phyloP scores from a whole-genome alignment of 92 coral and sea anemone species.

The Siderastrea radians region DNA sequence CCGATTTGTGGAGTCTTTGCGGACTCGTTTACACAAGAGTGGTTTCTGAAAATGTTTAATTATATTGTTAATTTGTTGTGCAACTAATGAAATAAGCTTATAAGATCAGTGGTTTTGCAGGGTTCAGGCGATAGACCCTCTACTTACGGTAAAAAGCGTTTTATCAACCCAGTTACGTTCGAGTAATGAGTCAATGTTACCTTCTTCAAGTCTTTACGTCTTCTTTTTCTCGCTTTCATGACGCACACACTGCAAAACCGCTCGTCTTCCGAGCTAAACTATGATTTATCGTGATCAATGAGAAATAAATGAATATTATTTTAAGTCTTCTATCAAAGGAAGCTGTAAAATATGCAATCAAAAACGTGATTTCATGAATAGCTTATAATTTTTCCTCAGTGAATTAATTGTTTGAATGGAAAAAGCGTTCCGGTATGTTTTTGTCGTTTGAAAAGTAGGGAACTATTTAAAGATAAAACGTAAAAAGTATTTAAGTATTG shows the following conservation, averaged over 20 bases:
- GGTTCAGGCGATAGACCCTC: not conserved
- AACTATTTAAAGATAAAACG: slow-evolving; percentile 12
- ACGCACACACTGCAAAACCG: not conserved
- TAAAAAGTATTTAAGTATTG: slow-evolving; percentile 9
- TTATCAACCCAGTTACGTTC: not conserved
- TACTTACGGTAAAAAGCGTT: not conserved
- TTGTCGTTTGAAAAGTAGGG: not conserved
- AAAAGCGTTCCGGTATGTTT: not conserved
- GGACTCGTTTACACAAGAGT: not conserved
- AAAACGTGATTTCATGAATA: not conserved
- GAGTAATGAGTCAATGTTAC: not conserved
- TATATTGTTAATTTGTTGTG: not conserved
- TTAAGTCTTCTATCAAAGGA: not conserved
- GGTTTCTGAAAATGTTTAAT: not conserved
- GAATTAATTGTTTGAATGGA: not conserved
- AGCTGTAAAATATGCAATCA: not conserved
- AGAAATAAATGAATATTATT: not conserved
- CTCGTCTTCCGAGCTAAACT: not conserved
- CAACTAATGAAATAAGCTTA: not conserved
- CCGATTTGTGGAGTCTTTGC: not conserved
- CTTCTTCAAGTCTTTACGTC: no score
- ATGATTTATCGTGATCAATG: not conserved
- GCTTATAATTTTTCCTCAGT: not conserved
- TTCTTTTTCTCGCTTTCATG: not conserved
- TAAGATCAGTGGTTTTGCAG: slow-evolving; percentile 1